Percentiles rank a stretch among this genome's conserved stretches.
Conservation (phyloP, 2,113 vertebrate genomes). For the Glaucomys volans region DNA sequence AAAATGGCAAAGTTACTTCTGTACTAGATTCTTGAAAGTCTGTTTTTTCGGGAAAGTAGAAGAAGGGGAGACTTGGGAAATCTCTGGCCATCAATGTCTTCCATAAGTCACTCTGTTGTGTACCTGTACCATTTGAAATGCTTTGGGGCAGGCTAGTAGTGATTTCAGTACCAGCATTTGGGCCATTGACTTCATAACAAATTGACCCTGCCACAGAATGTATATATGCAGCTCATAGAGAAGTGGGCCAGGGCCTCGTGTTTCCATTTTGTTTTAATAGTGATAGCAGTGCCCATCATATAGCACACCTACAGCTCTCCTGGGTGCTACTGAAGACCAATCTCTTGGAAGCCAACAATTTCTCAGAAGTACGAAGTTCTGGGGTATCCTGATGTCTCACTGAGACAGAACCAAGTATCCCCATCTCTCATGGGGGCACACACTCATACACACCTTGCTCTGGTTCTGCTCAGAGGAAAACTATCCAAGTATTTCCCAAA, state of each 20-base stretch:
- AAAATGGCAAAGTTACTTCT: neutral
- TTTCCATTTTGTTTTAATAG: neutral
- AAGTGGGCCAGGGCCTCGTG: neutral
- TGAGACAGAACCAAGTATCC: neutral
- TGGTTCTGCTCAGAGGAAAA: neutral
- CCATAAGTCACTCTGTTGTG: neutral
- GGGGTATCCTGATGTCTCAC: neutral
- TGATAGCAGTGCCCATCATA: neutral
- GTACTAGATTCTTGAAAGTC: neutral
- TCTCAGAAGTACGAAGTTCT: neutral
- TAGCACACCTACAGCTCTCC: neutral
- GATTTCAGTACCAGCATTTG: neutral
- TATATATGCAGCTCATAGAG: neutral
- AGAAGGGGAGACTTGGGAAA: neutral
- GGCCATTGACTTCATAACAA: neutral
- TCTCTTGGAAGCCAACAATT: neutral
- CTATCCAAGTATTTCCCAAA: neutral
- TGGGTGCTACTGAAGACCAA: neutral
- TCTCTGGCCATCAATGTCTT: neutral
- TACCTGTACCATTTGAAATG: neutral
- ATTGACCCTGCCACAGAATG: neutral
- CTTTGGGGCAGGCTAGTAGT: neutral
- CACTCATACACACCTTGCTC: neutral
- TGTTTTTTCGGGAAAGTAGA: neutral
- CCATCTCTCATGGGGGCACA: neutral